phyloP scores from a whole-genome alignment of 2,113 vertebrate species.

The Dipodomys merriami region DNA sequence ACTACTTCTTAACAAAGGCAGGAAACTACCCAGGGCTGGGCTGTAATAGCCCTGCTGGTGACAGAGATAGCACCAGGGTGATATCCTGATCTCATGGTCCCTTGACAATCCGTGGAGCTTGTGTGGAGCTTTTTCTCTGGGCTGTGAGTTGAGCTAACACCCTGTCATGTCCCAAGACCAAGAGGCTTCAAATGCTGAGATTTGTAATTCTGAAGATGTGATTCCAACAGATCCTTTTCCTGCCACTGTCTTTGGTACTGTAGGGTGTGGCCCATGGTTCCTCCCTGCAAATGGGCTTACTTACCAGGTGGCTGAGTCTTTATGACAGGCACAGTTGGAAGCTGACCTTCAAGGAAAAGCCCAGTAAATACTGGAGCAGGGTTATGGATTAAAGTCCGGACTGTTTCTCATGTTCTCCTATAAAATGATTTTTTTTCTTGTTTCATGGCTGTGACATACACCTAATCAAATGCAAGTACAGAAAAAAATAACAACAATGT shows the following conservation, averaged over 20 bases:
- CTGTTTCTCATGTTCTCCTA: neutral
- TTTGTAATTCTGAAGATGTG: too few relatives aligned
- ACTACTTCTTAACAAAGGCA: neutral
- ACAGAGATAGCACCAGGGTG: neutral
- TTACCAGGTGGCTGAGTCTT: neutral
- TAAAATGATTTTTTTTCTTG: neutral
- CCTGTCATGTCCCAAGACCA: neutral
- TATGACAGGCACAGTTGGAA: neutral
- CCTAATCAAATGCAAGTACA: slow-evolving; percentile 8
- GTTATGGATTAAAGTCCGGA: neutral
- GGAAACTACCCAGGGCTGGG: neutral
- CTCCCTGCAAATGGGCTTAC: neutral
- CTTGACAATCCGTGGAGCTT: neutral
- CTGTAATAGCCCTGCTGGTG: neutral
- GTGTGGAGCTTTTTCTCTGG: neutral
- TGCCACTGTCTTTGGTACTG: too few relatives aligned
- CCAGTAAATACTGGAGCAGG: neutral
- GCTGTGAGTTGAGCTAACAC: neutral
- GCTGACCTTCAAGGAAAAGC: neutral
- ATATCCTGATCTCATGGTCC: neutral
- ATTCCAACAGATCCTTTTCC: neutral
- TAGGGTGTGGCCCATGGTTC: neutral
- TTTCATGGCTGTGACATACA: neutral
- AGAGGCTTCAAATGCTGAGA: neutral
- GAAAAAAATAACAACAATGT: neutral